Evolutionary conservation across 2,888 invertebrate species (phyloP).

Genomic region (Lasioglossum malachurum): DNA sequence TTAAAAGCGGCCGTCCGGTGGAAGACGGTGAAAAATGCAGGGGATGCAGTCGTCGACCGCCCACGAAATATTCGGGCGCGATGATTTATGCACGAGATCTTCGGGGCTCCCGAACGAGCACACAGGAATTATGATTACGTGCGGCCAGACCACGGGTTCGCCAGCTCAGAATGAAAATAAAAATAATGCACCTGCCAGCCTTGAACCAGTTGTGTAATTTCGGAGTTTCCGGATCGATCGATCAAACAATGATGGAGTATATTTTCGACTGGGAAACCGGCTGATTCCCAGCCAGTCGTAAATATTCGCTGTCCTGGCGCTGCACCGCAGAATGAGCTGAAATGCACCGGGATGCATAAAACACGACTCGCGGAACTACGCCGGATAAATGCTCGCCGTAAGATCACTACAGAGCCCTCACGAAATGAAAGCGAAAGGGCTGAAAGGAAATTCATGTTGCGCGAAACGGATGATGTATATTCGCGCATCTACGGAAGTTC

Average conservation of each 20-base stretch:
- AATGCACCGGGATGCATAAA: slow-evolving; percentile 56
- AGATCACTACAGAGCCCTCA: background rate
- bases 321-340: slow-evolving; percentile 31
- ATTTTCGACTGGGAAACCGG: slow-evolving; percentile 21
- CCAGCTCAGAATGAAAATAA: background rate
- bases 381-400: slow-evolving; percentile 1
- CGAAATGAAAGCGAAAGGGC: slow-evolving; percentile 4
- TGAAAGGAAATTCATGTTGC: slow-evolving; percentile 24
- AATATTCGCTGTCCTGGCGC: slow-evolving; percentile 55
- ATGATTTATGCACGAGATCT: slow-evolving; percentile 29
- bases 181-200: slow-evolving; percentile 5
- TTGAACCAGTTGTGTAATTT: slow-evolving; percentile 36
- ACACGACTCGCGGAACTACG: slow-evolving; percentile 30
- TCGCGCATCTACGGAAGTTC: slow-evolving; percentile 1
- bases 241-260: slow-evolving; percentile 54
- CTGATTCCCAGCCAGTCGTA: slow-evolving; percentile 45
- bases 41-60: slow-evolving; percentile 9
- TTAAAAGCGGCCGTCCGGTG: background rate
- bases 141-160: background rate
- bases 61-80: slow-evolving; percentile 8
- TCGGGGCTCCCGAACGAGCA: background rate
- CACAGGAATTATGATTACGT: slow-evolving; percentile 11
- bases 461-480: background rate
- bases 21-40: background rate
- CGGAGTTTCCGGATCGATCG: slow-evolving; percentile 39